phyloP scores from a whole-genome alignment of 2,113 vertebrate genomes.

The Hemiprocne comata region DNA sequence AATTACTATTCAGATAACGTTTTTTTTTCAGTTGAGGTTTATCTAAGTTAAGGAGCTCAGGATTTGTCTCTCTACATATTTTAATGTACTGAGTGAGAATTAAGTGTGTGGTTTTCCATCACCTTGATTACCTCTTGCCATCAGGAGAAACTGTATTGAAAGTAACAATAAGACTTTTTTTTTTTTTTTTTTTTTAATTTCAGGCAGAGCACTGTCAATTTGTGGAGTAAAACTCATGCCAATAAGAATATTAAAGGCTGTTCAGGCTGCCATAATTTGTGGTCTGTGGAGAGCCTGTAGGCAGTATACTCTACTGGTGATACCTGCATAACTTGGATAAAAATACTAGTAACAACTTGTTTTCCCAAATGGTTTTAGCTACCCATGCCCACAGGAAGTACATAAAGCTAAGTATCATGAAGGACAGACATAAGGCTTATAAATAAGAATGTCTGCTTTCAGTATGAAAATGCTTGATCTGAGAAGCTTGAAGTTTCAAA shows the following conservation, averaged over 20 bases:
- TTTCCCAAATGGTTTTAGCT: neutral
- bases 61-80: neutral
- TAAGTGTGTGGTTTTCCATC: conserved; percentile 17
- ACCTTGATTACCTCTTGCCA: conserved; percentile 18
- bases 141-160: conserved; percentile 19
- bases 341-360: neutral
- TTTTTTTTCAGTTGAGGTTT: neutral
- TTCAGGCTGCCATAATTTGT: neutral
- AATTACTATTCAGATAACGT: neutral
- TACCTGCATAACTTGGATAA: neutral
- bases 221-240: neutral
- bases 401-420: neutral
- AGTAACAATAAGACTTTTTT: neutral
- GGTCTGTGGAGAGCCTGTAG: neutral
- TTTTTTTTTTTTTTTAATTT: neutral
- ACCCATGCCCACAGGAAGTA: neutral
- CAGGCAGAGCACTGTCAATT: neutral
- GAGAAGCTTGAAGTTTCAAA: neutral
- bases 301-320: neutral
- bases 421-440: neutral
- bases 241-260: neutral
- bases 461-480: neutral
- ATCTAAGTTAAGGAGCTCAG: neutral
- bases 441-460: neutral
- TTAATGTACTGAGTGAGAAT: neutral